Evolutionary conservation across 2,113 vertebrate species (phyloP), one percentile per base, ranked within the genome.

Genomic region (Oncorhynchus nerka): DNA sequence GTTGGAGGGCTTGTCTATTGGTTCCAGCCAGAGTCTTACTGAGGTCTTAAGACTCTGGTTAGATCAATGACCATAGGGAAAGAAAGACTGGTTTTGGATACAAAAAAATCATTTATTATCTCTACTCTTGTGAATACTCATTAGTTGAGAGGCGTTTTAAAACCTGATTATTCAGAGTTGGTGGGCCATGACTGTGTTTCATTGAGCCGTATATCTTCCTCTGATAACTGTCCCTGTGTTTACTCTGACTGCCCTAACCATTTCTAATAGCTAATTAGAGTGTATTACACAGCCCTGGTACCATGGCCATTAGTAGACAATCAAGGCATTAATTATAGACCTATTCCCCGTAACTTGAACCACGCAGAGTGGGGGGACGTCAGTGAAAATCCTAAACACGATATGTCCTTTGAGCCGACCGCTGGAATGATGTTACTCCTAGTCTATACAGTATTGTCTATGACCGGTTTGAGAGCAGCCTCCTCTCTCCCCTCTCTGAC

Each of bases 281-380:
- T 79, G 83, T 76, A 85, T 81, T 45, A 91, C 84, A 89, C 88
- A 84, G 82, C 79, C 70, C 74, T 76, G 71, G 78, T 76, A 83
- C 86, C 81, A 68, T 82, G 34, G 84, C 83, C 87, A 89, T 91
- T 85, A 91, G 85, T 77, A 88, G 68, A 84, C 87, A 71, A 86
- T 87, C 77, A 78, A 84, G 83, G 78, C 89, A 92, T 92, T 82
- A 92, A 92, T 93, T 92, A 93, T 92, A 90, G 88, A 92, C 86
- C 84, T 55, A 77, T 89, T 87, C 61, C 76, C 24, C 39, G 92
- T 87, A 92, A 92, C 82, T 83, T n/a, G 82, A 93, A 80, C 88
- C 70, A 85, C 84, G 80, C 80, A 65, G 83, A 85, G 74, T 65
- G 55, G 32, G 59, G 75, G 86, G 82, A 84, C 28, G 83, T 55